Conservation (phyloP, 2,888 invertebrate genomes). For the Noctua comes region DNA sequence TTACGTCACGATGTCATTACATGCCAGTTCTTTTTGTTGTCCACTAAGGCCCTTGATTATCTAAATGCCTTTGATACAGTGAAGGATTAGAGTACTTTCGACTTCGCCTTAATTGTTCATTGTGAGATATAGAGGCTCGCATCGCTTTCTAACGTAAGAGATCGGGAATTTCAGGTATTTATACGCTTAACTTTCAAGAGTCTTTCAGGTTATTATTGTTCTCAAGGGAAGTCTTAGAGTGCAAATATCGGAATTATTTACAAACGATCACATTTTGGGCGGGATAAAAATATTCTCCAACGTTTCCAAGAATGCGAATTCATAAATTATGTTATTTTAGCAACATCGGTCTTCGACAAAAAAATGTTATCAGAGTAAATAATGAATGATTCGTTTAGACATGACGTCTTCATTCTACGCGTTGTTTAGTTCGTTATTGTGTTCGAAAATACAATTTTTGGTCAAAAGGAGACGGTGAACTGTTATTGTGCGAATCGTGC, state of each 20-base stretch:
- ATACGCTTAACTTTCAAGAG: background rate
- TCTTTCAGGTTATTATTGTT: background rate
- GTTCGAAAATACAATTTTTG: constrained; percentile 83
- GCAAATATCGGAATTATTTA: background rate
- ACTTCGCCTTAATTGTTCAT: constrained; percentile 81
- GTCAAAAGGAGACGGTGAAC: constrained; percentile 75
- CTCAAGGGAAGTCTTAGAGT: background rate
- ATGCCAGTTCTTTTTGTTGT: constrained; percentile 75
- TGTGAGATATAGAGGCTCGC: constrained; percentile 70
- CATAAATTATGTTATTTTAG: constrained; percentile 48
- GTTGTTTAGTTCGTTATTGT: constrained; percentile 76
- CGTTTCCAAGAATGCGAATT: constrained; percentile 12
- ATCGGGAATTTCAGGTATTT: constrained; percentile 17
- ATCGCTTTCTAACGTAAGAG: constrained; percentile 9
- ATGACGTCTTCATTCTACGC: constrained; percentile 74
- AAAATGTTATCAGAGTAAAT: constrained; percentile 60
- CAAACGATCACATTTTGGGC: background rate
- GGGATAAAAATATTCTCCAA: constrained; percentile 7
- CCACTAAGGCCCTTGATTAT: constrained; percentile 80
- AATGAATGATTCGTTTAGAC: constrained; percentile 69
- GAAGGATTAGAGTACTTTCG: constrained; percentile 76
- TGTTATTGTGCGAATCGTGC: constrained; percentile 82
- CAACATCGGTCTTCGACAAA: constrained; percentile 45
- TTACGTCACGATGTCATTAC: constrained; percentile 86
- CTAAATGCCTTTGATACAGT: constrained; percentile 83